phyloP scores from a whole-genome alignment of 2,113 vertebrate genomes.

The Asarcornis scutulata region DNA sequence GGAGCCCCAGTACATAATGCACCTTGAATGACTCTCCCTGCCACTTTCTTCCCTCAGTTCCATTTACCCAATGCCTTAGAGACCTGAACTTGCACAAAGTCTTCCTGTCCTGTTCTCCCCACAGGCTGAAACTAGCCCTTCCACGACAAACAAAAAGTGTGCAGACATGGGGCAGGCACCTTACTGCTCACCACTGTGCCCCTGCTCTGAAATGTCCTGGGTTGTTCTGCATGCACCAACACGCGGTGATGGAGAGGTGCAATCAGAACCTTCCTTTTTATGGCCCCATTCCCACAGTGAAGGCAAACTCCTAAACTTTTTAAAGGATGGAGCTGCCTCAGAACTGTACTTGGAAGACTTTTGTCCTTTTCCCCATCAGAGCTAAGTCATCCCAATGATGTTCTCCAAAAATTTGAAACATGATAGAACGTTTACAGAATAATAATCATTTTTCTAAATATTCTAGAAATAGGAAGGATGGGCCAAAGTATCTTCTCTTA shows the following conservation, averaged over 20 bases:
- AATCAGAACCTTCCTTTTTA: no score
- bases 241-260: accelerated
- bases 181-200: accelerated
- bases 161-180: not conserved
- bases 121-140: not conserved
- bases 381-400: accelerated
- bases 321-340: not conserved
- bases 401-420: not conserved
- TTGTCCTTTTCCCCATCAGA: not conserved
- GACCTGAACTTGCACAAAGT: not conserved
- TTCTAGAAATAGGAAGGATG: not conserved
- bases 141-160: not conserved
- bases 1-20: accelerated
- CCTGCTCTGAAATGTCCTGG: not conserved
- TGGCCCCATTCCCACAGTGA: not conserved
- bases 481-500: not conserved
- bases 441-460: not conserved
- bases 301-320: not conserved
- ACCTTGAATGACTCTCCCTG: not conserved
- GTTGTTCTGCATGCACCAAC: accelerated
- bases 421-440: no score
- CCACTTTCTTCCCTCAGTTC: not conserved
- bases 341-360: not conserved
- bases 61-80: not conserved
- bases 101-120: no score